phyloP scores from a whole-genome alignment of 1,140 invertebrate genomes.

The Acromyrmex charruanus region DNA sequence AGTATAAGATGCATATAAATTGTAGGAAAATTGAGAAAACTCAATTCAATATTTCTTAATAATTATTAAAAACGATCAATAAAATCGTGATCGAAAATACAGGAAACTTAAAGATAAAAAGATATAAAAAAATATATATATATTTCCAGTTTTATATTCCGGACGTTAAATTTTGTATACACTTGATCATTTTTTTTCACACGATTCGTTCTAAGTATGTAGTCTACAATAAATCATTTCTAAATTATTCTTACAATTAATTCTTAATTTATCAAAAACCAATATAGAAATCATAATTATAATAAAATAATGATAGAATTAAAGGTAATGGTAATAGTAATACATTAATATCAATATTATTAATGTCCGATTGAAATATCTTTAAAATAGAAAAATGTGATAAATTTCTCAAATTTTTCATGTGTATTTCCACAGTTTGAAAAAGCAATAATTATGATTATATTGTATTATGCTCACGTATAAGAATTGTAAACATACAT shows the following conservation, averaged over 20 bases:
- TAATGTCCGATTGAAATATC: not conserved
- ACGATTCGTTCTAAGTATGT: not conserved
- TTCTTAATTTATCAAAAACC: conserved; percentile 12
- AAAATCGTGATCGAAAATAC: not conserved
- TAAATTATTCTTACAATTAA: conserved; percentile 38
- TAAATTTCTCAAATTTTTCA: conserved; percentile 3
- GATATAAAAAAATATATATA: conserved; percentile 9
- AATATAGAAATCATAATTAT: conserved; percentile 15
- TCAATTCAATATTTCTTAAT: not conserved
- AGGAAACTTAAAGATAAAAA: conserved; percentile 17
- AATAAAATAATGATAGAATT: conserved; percentile 15
- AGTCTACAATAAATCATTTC: not conserved
- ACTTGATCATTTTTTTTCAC: conserved; percentile 9
- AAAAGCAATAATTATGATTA: not conserved
- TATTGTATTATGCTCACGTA: not conserved
- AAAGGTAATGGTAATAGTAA: conserved; percentile 27
- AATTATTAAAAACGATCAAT: not conserved
- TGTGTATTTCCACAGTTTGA: not conserved
- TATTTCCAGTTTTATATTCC: conserved; percentile 33
- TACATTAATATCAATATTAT: conserved; percentile 16
- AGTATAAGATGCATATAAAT: not conserved
- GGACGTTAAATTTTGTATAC: conserved; percentile 35
- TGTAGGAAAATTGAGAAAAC: not conserved
- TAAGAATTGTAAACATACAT: conserved; percentile 21
- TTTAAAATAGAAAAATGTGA: conserved; percentile 17